Conservation (phyloP, 2,888 invertebrate species). For the Andricus quercusramuli region DNA sequence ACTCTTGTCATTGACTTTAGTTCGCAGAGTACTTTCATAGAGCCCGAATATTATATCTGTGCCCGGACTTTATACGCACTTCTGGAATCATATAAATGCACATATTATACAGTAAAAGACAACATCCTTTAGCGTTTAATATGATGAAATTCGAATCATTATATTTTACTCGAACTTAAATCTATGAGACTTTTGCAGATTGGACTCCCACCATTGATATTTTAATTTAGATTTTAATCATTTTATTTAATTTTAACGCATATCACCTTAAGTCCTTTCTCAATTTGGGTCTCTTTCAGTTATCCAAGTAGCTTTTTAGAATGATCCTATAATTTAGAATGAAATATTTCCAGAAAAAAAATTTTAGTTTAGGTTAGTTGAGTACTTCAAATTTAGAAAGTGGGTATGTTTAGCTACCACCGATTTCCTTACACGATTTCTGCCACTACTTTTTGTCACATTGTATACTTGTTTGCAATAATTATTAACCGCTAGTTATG, state of each 20-base stretch:
- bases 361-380: background rate
- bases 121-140: constrained; percentile 57
- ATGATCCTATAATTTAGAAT: background rate
- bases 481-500: background rate
- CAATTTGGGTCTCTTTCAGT: background rate
- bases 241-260: background rate
- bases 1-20: constrained; percentile 57
- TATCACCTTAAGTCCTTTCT: constrained; percentile 7
- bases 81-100: constrained; percentile 78
- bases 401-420: background rate
- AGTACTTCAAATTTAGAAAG: background rate
- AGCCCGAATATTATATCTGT: constrained; percentile 70
- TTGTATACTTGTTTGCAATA: background rate
- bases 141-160: constrained; percentile 36
- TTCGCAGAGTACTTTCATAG: constrained; percentile 73
- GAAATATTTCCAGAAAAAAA: too few relatives aligned
- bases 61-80: constrained; percentile 75
- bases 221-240: background rate
- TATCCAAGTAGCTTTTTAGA: too few relatives aligned
- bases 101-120: constrained; percentile 76
- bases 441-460: background rate
- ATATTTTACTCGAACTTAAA: background rate
- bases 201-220: background rate
- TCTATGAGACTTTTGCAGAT: background rate
- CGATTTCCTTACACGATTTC: background rate